These are phyloP conservation scores for Lepidotrigona ventralis DNA, from an alignment of 1,140 invertebrate species.

Conservation along the genomic window DNA sequence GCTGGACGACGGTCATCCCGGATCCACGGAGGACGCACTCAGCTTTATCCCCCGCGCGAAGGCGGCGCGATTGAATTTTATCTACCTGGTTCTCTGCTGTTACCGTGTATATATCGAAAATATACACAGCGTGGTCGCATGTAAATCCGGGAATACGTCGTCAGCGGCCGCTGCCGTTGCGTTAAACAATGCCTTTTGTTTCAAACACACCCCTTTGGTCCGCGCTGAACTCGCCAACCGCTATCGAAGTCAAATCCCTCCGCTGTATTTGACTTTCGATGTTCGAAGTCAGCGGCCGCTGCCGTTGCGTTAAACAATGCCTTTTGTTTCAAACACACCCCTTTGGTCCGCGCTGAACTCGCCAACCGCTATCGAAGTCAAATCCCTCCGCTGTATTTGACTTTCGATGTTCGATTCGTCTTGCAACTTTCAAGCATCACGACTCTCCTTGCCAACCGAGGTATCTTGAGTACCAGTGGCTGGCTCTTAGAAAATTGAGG, in stretches of 20 bases:
- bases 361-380: background rate
- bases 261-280: conserved; percentile 39
- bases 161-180: conserved; percentile 50
- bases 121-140: conserved; percentile 31
- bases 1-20: conserved; percentile 68
- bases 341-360: background rate
- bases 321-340: conserved; percentile 58
- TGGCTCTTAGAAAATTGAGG: background rate
- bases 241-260: conserved; percentile 13
- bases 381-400: conserved; percentile 34
- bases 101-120: conserved; percentile 27
- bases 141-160: conserved; percentile 66
- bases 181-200: conserved; percentile 66
- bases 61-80: conserved; percentile 63
- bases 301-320: conserved; percentile 62
- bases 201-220: conserved; percentile 26
- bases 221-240: background rate
- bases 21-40: conserved; percentile 35
- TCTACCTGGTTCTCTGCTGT: conserved; percentile 40
- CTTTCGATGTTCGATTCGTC: conserved; percentile 24
- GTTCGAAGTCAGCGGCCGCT: conserved; percentile 36
- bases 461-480: background rate
- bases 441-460: background rate
- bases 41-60: conserved; percentile 49
- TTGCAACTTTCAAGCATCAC: background rate